A percentile compares a stretch with the other conserved stretches of the same genome.
Conservation (phyloP, 2,113 vertebrate species). For the Clarias magur region DNA sequence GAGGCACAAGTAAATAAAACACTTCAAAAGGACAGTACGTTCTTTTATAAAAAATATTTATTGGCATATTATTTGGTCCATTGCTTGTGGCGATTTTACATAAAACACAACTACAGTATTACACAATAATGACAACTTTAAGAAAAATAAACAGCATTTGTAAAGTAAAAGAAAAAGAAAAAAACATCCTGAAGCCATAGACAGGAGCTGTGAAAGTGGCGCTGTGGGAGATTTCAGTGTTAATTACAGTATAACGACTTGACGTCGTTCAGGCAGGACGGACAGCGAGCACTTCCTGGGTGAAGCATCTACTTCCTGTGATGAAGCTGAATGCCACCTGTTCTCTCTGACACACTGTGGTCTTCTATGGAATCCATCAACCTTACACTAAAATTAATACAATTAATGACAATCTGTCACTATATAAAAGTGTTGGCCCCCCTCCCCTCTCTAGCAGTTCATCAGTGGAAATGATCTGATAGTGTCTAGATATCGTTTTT, state of each 20-base stretch:
- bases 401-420: not conserved
- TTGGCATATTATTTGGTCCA: slow-evolving; percentile 46
- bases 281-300: not conserved
- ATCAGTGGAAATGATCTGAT: not conserved
- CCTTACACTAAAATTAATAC: not conserved
- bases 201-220: not conserved
- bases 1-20: not conserved
- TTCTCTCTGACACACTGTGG: not conserved
- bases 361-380: not conserved
- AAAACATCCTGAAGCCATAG: not conserved
- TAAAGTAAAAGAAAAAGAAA: not conserved
- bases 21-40: not conserved
- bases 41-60: slow-evolving; percentile 45
- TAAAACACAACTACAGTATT: slow-evolving; percentile 9
- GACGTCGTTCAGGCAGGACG: not conserved
- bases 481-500: not conserved
- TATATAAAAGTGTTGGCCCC: not conserved
- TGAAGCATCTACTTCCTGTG: not conserved
- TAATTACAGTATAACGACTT: not conserved
- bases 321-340: not conserved
- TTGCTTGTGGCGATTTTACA: slow-evolving; percentile 4
- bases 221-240: not conserved
- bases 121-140: not conserved
- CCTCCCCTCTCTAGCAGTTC: not conserved
- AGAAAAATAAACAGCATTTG: slow-evolving; percentile 7